Conservation (phyloP, 2,113 vertebrate species). For the Pseudopodoces humilis region DNA sequence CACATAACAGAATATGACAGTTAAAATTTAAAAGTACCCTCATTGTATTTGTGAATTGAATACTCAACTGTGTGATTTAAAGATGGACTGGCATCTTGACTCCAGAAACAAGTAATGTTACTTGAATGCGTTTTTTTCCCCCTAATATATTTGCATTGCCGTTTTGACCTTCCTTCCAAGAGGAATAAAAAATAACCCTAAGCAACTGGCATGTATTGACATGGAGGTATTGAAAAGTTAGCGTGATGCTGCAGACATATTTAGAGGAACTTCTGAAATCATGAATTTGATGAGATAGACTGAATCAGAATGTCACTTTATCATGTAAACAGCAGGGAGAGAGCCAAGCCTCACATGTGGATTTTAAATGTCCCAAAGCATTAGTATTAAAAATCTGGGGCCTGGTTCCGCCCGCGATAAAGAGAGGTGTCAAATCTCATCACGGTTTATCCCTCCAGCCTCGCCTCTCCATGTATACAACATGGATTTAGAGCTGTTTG, state of each 20-base stretch:
- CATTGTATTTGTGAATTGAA: slow-evolving; percentile 72
- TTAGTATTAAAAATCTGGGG: background rate
- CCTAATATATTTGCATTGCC: slow-evolving; percentile 29
- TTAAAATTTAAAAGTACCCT: slow-evolving; percentile 68
- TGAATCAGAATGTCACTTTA: slow-evolving; percentile 43
- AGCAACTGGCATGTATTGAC: slow-evolving; percentile 62
- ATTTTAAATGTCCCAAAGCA: slow-evolving; percentile 56
- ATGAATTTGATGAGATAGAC: background rate
- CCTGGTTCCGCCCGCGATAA: background rate
- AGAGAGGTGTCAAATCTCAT: slow-evolving; percentile 47
- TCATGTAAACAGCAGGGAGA: slow-evolving; percentile 43
- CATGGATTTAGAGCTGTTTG: background rate
- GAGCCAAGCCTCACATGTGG: slow-evolving; percentile 46
- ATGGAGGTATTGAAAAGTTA: slow-evolving; percentile 42
- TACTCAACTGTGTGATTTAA: slow-evolving; percentile 65
- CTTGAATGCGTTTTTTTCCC: slow-evolving; percentile 33
- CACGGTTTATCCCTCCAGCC: background rate
- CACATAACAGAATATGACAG: slow-evolving; percentile 60
- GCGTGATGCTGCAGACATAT: background rate
- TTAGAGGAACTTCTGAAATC: slow-evolving; percentile 43
- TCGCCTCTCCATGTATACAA: background rate
- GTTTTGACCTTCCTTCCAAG: slow-evolving; percentile 49
- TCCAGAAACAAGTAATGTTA: slow-evolving; percentile 64
- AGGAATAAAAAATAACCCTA: slow-evolving; percentile 54
- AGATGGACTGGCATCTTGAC: slow-evolving; percentile 59